Base-by-base conservation (phyloP, 1,140 invertebrate genomes). In the Cotesia typhae region DNA sequence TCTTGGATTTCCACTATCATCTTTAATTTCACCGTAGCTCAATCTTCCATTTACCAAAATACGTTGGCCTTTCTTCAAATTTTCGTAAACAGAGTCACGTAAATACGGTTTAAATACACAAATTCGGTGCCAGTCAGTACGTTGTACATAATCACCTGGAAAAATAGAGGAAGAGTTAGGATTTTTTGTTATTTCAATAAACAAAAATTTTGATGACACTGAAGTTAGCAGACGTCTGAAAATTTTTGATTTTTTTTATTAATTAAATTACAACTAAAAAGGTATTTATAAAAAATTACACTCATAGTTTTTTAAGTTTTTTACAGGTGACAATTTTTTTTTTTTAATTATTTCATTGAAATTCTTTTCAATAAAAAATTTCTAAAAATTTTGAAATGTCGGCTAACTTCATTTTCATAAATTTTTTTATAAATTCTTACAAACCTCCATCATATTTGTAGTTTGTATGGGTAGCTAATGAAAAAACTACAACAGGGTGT, bases 101-200 rank as follows among this genome's bases (percentile, higher is more conserved):
- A 98, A 88, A 65, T 88, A 88, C 3, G 94, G 95, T 81, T 93
- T 95, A 80, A 98, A 98, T 4, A 97, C 92, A 78, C 93, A 93
- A 64, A 98, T 86, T 78, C 93, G 89, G 82, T 98, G 96, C 96
- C 96, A 97, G 74, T 97, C 95, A 17, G 95, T 96, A 78, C 93
- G 91, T 82, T 96, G 94, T 9, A 93, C 84, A 78, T 93, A 89
- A 79, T 95, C 93, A 17, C 94, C 94, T 85, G 88, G 2, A 79
- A 79, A 71, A 74, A 71, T 78, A 65, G 71, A 73, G 14, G 67
- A 74, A 60, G 9, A 57, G 3, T 17, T 47, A 47, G 2, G 59
- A 63, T 12, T 41, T 47, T 53, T 57, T n/a, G 64, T 57, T 37
- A 17, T 52, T n/a, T 37, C 53, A 52, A 41, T 35, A 14, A 51